phyloP scores from a whole-genome alignment of 2,797 vertebrate genomes.

The Triplophysa bombifrons region DNA sequence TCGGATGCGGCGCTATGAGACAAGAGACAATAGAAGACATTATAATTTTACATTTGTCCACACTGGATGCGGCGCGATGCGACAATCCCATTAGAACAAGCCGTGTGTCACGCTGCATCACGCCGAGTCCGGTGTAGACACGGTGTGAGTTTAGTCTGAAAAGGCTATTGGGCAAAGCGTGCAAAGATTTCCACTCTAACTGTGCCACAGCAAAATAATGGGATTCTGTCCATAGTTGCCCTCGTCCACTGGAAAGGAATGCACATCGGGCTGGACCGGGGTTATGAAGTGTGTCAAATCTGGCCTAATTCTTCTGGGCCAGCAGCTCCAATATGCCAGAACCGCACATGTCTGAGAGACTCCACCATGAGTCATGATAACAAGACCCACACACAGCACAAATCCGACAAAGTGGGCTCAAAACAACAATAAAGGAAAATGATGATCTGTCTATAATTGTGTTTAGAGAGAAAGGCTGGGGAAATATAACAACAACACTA shows the following conservation, averaged over 20 bases:
- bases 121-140: too few species aligned
- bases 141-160: conserved; percentile 8
- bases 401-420: not conserved
- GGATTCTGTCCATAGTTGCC: conserved; percentile 15
- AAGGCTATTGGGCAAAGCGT: not conserved
- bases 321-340: conserved; percentile 71
- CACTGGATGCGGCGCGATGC: too few species aligned
- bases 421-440: not conserved
- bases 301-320: conserved; percentile 78
- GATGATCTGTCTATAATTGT: conserved; percentile 14
- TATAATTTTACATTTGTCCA: too few species aligned
- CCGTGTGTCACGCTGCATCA: too few species aligned
- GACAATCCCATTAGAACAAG: too few species aligned
- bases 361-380: conserved; percentile 68
- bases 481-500: conserved; percentile 15
- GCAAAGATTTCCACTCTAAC: conserved; percentile 14
- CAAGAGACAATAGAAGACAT: too few species aligned
- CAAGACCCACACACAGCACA: conserved; percentile 10
- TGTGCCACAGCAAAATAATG: conserved; percentile 7
- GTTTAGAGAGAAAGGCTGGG: conserved; percentile 23
- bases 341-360: conserved; percentile 64
- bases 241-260: conserved; percentile 16
- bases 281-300: conserved; percentile 78
- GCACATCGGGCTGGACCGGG: conserved; percentile 48
- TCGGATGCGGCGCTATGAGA: too few species aligned